A percentile compares a stretch with the other conserved stretches of the same genome.
Conservation (phyloP, 1,140 invertebrate species). For the Formica selysi region DNA sequence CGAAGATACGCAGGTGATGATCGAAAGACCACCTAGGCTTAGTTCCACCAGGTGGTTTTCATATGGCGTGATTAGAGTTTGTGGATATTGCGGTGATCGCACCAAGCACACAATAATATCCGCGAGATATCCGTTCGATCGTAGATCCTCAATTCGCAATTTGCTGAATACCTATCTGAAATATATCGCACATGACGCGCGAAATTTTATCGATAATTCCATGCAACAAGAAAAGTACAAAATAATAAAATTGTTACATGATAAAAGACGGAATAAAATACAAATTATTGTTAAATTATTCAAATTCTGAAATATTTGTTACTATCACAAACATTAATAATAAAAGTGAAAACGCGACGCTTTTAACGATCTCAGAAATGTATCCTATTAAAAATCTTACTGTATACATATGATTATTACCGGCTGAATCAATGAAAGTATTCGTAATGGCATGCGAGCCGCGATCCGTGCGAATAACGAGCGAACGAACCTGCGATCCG, state of each 20-base stretch:
- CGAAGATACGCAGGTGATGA: conserved; percentile 21
- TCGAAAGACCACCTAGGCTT: conserved; percentile 61
- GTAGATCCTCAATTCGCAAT: not conserved
- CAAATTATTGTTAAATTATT: not conserved
- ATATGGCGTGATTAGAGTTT: conserved; percentile 31
- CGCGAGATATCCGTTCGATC: conserved; percentile 18
- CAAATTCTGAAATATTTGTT: not conserved
- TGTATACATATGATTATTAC: not conserved
- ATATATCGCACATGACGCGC: not conserved
- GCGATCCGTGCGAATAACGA: conserved; percentile 20
- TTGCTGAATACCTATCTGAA: conserved; percentile 19
- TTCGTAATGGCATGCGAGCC: conserved; percentile 5
- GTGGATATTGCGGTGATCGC: conserved; percentile 33
- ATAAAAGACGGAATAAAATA: conserved; percentile 1
- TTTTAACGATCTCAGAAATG: not conserved
- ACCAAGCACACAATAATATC: not conserved
- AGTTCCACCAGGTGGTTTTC: conserved; percentile 8
- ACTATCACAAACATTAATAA: not conserved
- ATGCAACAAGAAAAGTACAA: not conserved
- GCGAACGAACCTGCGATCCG: not conserved
- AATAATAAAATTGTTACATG: not conserved
- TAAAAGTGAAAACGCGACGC: not conserved
- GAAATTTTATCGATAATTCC: not conserved
- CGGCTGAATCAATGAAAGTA: not conserved
- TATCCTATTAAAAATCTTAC: not conserved